phyloP scores from a whole-genome alignment of 2,113 vertebrate genomes.

The Oxyruncus cristatus region DNA sequence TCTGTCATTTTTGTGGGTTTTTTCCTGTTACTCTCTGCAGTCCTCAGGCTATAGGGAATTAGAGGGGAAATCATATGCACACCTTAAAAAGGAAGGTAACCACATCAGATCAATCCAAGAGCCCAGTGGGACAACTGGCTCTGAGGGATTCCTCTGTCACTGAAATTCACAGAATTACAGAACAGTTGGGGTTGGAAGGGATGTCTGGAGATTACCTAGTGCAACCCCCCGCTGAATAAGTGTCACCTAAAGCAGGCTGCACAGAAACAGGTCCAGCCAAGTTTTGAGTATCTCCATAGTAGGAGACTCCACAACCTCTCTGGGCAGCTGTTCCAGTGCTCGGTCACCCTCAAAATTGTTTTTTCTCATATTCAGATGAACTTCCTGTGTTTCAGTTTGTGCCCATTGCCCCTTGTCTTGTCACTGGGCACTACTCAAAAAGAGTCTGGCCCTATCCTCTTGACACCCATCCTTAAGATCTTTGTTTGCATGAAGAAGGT shows the following conservation, averaged over 20 bases:
- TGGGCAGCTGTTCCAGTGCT: background rate
- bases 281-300: background rate
- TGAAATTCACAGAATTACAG: background rate
- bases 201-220: background rate
- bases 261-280: background rate
- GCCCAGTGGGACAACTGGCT: background rate
- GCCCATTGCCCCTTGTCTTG: background rate
- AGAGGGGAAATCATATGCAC: background rate
- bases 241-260: background rate
- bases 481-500: background rate
- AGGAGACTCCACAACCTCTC: background rate
- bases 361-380: background rate
- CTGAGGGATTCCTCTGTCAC: background rate
- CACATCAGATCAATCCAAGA: background rate
- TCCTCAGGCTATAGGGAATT: background rate
- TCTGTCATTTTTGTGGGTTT: background rate
- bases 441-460: background rate
- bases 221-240: background rate
- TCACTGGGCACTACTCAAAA: background rate
- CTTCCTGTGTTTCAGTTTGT: background rate
- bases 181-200: background rate
- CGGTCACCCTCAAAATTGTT: accelerated
- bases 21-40: background rate
- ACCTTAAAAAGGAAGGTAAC: background rate
- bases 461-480: background rate